Conservation (phyloP, 2,113 vertebrate species). For the Centrocercus urophasianus region DNA sequence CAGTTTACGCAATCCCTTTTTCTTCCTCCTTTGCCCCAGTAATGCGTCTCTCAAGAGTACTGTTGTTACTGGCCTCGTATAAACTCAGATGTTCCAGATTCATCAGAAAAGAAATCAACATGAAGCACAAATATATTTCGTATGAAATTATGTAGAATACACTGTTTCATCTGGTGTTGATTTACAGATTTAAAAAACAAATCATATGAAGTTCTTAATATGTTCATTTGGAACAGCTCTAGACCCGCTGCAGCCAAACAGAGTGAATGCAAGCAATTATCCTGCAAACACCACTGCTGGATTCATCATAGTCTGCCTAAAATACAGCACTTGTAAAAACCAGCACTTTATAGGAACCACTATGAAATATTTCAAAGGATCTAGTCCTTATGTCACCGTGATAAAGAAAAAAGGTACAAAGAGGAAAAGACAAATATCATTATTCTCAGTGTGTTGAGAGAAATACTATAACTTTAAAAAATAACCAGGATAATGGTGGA, state of each 20-base stretch:
- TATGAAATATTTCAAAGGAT: background rate
- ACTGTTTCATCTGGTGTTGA: background rate
- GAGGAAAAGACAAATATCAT: background rate
- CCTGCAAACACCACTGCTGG: background rate
- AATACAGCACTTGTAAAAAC: background rate
- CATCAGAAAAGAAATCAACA: constrained; percentile 14
- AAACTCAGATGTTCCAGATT: constrained; percentile 26
- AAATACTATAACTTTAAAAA: background rate
- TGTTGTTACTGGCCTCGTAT: background rate
- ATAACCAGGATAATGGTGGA: background rate
- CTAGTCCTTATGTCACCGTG: background rate
- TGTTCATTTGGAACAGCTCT: background rate
- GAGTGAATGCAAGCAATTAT: background rate
- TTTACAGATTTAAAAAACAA: constrained; percentile 16
- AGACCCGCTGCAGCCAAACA: background rate
- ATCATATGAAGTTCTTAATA: background rate
- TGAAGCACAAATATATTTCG: background rate
- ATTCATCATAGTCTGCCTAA: background rate
- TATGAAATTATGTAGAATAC: background rate
- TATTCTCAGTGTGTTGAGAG: background rate
- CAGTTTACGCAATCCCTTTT: background rate
- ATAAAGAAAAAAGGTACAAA: background rate
- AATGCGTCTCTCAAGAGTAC: background rate
- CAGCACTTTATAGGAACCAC: background rate
- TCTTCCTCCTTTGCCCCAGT: background rate